A percentile compares a stretch with the other conserved stretches of the same genome.
Conservation (phyloP, 1,140 invertebrate genomes). For the Papilio machaon region DNA sequence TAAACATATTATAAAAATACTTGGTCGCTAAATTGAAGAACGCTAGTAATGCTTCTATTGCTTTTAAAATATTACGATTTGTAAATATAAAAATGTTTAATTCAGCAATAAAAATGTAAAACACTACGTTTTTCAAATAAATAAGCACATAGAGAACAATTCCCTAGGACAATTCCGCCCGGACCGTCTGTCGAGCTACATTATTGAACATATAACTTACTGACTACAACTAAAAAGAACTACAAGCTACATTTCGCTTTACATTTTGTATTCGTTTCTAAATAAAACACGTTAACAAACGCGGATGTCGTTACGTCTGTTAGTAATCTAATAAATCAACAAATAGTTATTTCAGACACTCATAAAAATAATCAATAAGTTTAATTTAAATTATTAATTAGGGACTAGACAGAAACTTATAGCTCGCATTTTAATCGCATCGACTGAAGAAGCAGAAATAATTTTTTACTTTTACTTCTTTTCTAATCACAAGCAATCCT, state of each 20-base stretch:
- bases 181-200: conserved; percentile 24
- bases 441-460: too few species aligned
- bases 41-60: not conserved
- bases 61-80: not conserved
- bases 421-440: too few species aligned
- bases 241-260: conserved; percentile 34
- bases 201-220: conserved; percentile 37
- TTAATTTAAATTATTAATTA: too few species aligned
- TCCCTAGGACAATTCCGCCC: conserved; percentile 25
- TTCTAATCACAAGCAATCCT: too few species aligned
- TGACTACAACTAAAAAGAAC: conserved; percentile 33
- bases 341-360: not conserved
- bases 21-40: not conserved
- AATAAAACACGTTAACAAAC: not conserved
- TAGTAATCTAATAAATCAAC: not conserved
- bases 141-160: conserved; percentile 35
- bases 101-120: conserved; percentile 26
- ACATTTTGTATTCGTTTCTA: conserved; percentile 12
- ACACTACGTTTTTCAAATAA: conserved; percentile 27
- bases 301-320: not conserved
- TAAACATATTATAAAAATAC: too few species aligned
- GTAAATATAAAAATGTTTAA: conserved; percentile 8
- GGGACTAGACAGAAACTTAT: too few species aligned
- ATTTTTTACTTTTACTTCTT: too few species aligned
- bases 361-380: too few species aligned